Evolutionary conservation across 2,797 vertebrate genomes (phyloP), one percentile per base, ranked within the genome.

Genomic region (Hydrophis major): DNA sequence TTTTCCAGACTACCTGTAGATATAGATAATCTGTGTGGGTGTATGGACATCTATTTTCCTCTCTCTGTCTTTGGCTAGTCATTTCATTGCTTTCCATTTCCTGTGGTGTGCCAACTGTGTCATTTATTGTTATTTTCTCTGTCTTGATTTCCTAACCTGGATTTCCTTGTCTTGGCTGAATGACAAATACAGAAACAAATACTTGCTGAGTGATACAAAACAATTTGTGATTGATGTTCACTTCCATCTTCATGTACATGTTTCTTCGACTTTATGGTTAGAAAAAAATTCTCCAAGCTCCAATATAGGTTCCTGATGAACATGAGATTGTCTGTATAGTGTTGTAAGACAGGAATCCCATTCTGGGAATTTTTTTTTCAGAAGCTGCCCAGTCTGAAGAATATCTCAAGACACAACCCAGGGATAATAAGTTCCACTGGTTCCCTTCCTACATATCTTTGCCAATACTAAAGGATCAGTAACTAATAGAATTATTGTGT

Each of bases 61-160:
- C 37, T 74, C 16, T 25, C 42, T 61, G 55, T 37, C 57, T 56
- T n/a, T 55, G 22, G 0, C 14, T 20, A 56, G 57, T 47, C 25
- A 93, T 91, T 63, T 86, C 66, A 56, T 13, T 88, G 87, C 87
- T 89, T 89, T 91, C 66, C 63, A 28, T 89, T 93, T 91, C 93
- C 93, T 93, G 93, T 86, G 88, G 2, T 47, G 32, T 91, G 93
- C 25, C 57, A 37, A 63, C 83, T 50, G 63, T 22, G 22, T 78
- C 55, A 91, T 88, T 66, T 89, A 37, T 86, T 88, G 47, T 63
- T 89, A 55, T 87, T 87, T 87, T 88, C 57, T 89, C 50, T 47
- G 42, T 7, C 69, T 32, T 91, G 69, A 91, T 91, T 91, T 91
- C 59, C 55, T 56, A 61, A 93, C 53, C 6, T 42, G 50, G n/a